A percentile compares a stretch with the other conserved stretches of the same genome.
Evolutionary conservation across 2,888 invertebrate genomes (phyloP).

Genomic region (Tenthredo mesomela): DNA sequence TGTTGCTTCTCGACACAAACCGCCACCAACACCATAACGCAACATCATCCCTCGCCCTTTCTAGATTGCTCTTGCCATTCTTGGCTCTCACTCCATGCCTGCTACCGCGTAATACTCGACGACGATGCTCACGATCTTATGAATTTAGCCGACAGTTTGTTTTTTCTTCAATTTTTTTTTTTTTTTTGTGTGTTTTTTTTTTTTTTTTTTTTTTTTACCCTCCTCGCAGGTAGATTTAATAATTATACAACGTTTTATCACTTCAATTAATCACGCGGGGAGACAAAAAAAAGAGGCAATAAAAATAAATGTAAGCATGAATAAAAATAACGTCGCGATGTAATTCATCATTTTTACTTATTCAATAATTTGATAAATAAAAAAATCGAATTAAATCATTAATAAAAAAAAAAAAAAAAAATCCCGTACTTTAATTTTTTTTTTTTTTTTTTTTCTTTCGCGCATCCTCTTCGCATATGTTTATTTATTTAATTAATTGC

Average conservation of each 20-base stretch:
- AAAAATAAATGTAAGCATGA: background rate
- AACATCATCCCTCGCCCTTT: background rate
- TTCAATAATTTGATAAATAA: background rate
- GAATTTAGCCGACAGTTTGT: conserved; percentile 19
- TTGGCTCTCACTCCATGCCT: background rate
- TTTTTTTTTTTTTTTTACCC: background rate
- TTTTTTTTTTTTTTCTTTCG: background rate
- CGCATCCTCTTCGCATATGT: too few species aligned
- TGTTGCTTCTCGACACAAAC: conserved; percentile 2
- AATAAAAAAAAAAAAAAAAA: background rate
- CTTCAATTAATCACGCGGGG: background rate
- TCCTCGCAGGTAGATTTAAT: background rate
- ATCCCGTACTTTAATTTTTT: background rate
- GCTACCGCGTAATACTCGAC: background rate
- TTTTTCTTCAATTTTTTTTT: background rate
- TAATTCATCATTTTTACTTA: background rate
- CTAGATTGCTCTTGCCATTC: conserved; percentile 1
- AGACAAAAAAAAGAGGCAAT: too few species aligned
- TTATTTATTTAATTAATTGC: too few species aligned
- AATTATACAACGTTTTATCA: conserved; percentile 9
- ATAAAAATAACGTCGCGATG: background rate
- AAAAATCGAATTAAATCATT: background rate
- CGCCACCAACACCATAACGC: background rate
- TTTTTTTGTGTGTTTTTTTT: background rate
- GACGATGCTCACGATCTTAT: conserved; percentile 8